These are phyloP conservation scores for Forbesichthys agassizii DNA, from an alignment of 2,113 vertebrate genomes.

Conservation along the genomic window DNA sequence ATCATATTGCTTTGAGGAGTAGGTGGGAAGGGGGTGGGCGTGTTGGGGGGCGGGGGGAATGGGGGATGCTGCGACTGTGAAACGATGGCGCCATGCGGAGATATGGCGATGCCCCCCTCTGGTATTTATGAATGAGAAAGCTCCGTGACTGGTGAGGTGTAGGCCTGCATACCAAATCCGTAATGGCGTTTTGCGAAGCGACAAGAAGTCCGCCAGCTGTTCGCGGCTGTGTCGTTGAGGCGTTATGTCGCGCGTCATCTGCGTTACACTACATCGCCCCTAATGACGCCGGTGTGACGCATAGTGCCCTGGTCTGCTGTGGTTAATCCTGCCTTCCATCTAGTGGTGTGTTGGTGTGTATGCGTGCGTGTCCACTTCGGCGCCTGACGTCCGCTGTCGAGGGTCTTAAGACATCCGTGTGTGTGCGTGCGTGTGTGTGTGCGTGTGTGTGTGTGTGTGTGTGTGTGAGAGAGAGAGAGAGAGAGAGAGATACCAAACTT, in stretches of 20 bases:
- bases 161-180: slow-evolving; percentile 22
- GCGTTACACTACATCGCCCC: neutral
- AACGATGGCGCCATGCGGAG: slow-evolving; percentile 62
- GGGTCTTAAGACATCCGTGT: neutral
- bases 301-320: slow-evolving; percentile 48
- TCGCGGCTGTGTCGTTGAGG: neutral
- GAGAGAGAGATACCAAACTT: neutral
- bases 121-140: slow-evolving; percentile 78
- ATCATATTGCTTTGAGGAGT: slow-evolving; percentile 59
- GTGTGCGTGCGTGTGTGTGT: neutral
- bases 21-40: slow-evolving; percentile 5
- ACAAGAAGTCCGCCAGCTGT: slow-evolving; percentile 14
- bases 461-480: neutral
- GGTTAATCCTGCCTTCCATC: slow-evolving; percentile 38
- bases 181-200: slow-evolving; percentile 69
- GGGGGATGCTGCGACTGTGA: slow-evolving; percentile 26
- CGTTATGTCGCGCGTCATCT: slow-evolving; percentile 26
- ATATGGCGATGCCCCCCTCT: slow-evolving; percentile 66
- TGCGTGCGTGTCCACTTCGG: neutral
- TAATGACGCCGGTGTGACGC: slow-evolving; percentile 67
- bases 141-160: slow-evolving; percentile 44
- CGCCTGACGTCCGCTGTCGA: slow-evolving; percentile 19
- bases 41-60: neutral
- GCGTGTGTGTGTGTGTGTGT: neutral
- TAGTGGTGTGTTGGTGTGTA: neutral